phyloP scores from a whole-genome alignment of 2,797 vertebrate genomes.

The Mus caroli region DNA sequence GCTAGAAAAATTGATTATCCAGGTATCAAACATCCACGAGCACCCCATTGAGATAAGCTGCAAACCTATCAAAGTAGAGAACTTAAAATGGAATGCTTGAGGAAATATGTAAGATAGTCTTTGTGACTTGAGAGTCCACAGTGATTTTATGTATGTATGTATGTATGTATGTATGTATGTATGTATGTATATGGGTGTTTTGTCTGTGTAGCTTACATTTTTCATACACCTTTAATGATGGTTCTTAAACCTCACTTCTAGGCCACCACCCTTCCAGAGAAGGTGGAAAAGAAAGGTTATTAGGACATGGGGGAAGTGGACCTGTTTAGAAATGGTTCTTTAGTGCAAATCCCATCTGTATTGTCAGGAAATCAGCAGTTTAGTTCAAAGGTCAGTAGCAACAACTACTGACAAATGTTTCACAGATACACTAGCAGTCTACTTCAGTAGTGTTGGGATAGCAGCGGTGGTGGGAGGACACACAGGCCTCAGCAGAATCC shows the following conservation, averaged over 20 bases:
- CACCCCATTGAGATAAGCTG: neutral
- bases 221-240: neutral
- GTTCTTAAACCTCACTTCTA: neutral
- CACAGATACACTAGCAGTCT: neutral
- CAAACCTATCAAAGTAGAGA: neutral
- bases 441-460: neutral
- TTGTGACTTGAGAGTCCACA: neutral
- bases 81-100: conserved; percentile 27
- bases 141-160: neutral
- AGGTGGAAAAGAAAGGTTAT: neutral
- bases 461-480: neutral
- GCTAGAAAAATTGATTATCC: neutral
- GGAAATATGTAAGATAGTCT: neutral
- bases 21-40: neutral
- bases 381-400: neutral
- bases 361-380: neutral
- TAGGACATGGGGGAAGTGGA: neutral
- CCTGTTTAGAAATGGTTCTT: neutral
- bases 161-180: neutral
- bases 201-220: neutral
- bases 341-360: neutral
- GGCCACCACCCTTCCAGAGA: neutral
- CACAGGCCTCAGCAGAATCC: neutral
- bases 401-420: neutral
- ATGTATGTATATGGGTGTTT: neutral